These are phyloP conservation scores for Orchestes rusci DNA, from an alignment of 2,888 invertebrate species.

Conservation along the genomic window DNA sequence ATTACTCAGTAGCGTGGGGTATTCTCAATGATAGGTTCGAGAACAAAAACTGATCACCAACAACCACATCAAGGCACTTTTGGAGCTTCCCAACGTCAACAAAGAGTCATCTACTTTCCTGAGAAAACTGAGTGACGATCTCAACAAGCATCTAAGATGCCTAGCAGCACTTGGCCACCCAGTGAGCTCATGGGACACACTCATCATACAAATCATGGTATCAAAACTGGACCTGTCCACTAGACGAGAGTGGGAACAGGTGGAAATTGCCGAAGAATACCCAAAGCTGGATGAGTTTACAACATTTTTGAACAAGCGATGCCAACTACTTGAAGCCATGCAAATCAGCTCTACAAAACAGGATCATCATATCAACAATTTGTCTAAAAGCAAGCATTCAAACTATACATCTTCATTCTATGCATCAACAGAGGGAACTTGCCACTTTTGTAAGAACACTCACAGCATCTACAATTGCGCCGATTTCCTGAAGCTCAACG, in stretches of 20 bases:
- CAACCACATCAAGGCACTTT: constrained; percentile 19
- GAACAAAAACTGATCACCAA: constrained; percentile 21
- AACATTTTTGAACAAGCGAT: constrained; percentile 15
- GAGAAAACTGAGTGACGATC: constrained; percentile 14
- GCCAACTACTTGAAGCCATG: constrained; percentile 12
- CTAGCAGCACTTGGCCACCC: constrained; percentile 17
- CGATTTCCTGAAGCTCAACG: background rate
- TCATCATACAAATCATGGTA: constrained; percentile 17
- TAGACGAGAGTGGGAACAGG: constrained; percentile 19
- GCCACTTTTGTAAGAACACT: background rate
- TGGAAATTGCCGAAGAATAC: constrained; percentile 2
- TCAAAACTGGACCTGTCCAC: constrained; percentile 22
- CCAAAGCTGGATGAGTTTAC: constrained; percentile 15
- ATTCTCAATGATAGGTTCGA: constrained; percentile 20
- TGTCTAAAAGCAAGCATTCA: too few species aligned
- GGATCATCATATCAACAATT: too few species aligned
- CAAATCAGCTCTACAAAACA: too few species aligned
- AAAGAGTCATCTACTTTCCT: constrained; percentile 14
- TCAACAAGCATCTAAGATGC: constrained; percentile 15
- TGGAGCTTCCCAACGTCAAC: constrained; percentile 15
- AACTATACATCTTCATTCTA: too few species aligned
- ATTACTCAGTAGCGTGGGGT: constrained; percentile 21
- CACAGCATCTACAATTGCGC: background rate
- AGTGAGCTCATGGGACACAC: constrained; percentile 16
- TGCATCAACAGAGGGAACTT: too few species aligned